phyloP scores from a whole-genome alignment of 2,888 invertebrate species.

The Pyrgus malvae region DNA sequence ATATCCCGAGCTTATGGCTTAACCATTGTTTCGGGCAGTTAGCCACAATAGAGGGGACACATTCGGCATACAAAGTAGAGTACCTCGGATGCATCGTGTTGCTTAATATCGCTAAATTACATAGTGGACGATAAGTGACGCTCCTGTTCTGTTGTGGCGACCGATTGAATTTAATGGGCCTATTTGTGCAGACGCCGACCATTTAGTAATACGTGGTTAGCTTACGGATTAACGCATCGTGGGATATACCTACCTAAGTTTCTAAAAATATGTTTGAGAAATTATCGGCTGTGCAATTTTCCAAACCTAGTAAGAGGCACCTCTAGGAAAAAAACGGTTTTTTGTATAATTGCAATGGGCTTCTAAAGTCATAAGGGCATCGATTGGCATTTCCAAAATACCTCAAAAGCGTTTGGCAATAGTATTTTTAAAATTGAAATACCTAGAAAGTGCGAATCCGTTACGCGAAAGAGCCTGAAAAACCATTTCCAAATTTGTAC shows the following conservation, averaged over 20 bases:
- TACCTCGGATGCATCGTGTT: constrained; percentile 27
- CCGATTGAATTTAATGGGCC: constrained; percentile 74
- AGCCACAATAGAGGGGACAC: constrained; percentile 20
- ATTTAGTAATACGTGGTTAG: constrained; percentile 22
- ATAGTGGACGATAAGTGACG: constrained; percentile 60
- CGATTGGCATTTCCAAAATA: too few relatives aligned
- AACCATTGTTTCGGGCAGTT: constrained; percentile 16
- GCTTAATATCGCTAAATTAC: constrained; percentile 71
- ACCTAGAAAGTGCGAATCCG: too few relatives aligned
- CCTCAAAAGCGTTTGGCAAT: too few relatives aligned
- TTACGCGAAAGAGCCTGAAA: too few relatives aligned
- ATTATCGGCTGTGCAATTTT: too few relatives aligned
- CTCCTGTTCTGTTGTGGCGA: constrained; percentile 65
- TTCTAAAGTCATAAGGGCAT: too few relatives aligned
- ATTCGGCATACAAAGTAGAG: constrained; percentile 25
- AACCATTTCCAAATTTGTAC: too few relatives aligned
- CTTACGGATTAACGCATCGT: constrained; percentile 14
- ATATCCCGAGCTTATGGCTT: constrained; percentile 5
- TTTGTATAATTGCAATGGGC: too few relatives aligned
- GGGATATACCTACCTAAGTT: constrained; percentile 3
- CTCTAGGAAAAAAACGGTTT: too few relatives aligned
- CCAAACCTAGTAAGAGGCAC: too few relatives aligned
- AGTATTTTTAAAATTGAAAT: too few relatives aligned
- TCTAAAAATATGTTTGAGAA: too few relatives aligned
- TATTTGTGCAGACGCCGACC: constrained; percentile 62